Base-by-base conservation (phyloP, 2,113 vertebrate genomes). In the Colius striatus region DNA sequence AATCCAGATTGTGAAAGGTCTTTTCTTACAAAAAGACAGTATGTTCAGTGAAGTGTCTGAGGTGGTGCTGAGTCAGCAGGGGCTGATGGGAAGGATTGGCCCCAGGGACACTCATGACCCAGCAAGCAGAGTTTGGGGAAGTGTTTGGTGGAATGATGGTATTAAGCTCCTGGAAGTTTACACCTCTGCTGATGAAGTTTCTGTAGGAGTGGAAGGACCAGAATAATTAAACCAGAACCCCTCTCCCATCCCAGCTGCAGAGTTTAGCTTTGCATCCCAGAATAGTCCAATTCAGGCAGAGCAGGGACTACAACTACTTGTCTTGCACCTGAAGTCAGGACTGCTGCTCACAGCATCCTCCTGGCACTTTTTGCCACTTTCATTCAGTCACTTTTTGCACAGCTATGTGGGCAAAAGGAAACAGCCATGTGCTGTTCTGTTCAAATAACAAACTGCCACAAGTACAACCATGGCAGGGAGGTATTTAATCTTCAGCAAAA, bases 291-390 rank as follows among this genome's bases (percentile, higher is more conserved):
- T 16, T 43, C 34, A 30, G 54, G 7, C 32, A 13, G 34, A 71
- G 55, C 50, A 45, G n/a, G 30, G 22, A 18, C 32, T 20, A 5
- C 32, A 65, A 1, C 15, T 4, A 2, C 60, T 45, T 3, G 2
- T 4, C 29, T 4, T 7, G 26, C 62, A 38, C 57, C 22, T 3
- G 3, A 25, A 21, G 41, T 4, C 53, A 17, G 29, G 22, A 34
- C 20, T 45, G 17, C 27, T 0, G 12, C 45, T 85, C 71, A n/a
- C 47, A 29, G 55, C 29, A 34, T 10, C 61, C 47, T 43, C 34
- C 0, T 3, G 2, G 16, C 6, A 3, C 32, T 23, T 48, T 51
- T 9, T 81, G 50, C 70, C 61, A 36, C 0, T 0, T 7, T 22
- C 25, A 0, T 7, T 22, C 25, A 23, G 60, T n/a, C 45, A 54